Conservation (phyloP, 2,113 vertebrate genomes). For the Saguinus imperator region DNA sequence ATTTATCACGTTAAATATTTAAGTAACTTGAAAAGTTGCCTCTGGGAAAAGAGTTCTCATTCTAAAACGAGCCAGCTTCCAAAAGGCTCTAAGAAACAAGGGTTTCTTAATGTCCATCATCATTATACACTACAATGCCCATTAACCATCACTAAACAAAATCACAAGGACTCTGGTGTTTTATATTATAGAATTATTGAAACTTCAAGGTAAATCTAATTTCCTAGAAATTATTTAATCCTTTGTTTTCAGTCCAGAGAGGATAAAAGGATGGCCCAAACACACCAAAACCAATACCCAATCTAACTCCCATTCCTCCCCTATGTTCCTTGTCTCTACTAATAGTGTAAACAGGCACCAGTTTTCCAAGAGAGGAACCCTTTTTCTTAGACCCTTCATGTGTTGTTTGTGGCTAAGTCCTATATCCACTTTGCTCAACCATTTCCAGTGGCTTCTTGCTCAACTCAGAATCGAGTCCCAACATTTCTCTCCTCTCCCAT, state of each 20-base stretch:
- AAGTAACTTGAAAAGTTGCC: slow-evolving; percentile 8
- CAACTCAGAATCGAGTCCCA: slow-evolving; percentile 16
- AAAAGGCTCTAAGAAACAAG: slow-evolving; percentile 33
- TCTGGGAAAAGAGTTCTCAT: not conserved
- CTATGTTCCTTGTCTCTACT: not conserved
- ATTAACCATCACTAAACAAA: not conserved
- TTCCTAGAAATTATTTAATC: slow-evolving; percentile 30
- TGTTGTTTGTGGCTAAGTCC: not conserved
- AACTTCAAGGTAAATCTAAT: not conserved
- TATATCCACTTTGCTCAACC: not conserved
- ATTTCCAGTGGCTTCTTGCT: slow-evolving; percentile 12
- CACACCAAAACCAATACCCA: not conserved
- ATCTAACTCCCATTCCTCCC: not conserved
- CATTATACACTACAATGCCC: not conserved
- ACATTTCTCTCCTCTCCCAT: not conserved
- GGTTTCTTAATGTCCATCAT: not conserved
- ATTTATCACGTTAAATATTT: slow-evolving; percentile 12
- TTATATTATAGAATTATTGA: not conserved
- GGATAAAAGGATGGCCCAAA: not conserved
- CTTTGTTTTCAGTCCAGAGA: not conserved
- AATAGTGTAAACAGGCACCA: not conserved
- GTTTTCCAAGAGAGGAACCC: not conserved
- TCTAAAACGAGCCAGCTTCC: not conserved
- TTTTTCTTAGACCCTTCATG: not conserved
- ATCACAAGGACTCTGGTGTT: not conserved